Percentiles rank a stretch among this genome's conserved stretches.
Evolutionary conservation across 2,113 vertebrate species (phyloP).

Genomic region (Trochalopteron elliotii): DNA sequence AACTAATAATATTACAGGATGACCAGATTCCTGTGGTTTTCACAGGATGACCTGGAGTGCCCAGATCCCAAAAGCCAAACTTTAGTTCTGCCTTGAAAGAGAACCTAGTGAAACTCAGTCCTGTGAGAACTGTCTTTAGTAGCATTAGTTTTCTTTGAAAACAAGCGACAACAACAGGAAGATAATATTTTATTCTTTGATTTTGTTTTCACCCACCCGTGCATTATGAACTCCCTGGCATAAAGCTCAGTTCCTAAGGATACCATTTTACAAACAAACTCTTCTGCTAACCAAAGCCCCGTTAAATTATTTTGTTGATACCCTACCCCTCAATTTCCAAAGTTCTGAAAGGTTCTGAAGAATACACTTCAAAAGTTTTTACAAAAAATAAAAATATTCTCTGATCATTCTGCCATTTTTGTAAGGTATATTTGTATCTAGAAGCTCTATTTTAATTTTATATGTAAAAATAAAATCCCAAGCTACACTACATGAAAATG

Average conservation of each 20-base stretch:
- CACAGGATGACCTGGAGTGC: neutral
- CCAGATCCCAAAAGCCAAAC: neutral
- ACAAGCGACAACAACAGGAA: neutral
- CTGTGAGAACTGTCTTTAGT: neutral
- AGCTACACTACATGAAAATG: neutral
- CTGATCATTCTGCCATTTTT: neutral
- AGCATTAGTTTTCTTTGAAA: neutral
- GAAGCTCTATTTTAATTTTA: neutral
- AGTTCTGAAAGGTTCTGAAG: neutral
- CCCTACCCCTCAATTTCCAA: neutral
- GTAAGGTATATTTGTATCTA: neutral
- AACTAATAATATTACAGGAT: neutral
- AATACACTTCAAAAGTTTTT: neutral
- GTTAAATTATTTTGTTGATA: neutral
- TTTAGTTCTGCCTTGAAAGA: neutral
- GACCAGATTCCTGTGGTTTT: neutral
- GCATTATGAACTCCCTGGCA: neutral
- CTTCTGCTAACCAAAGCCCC: neutral
- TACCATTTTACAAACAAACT: neutral
- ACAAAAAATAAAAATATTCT: neutral
- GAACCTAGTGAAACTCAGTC: neutral
- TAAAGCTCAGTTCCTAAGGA: neutral
- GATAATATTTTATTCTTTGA: neutral
- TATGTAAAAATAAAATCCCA: neutral
- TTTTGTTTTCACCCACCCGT: neutral